Percentiles rank a stretch among this genome's conserved stretches.
Evolutionary conservation across 35 echinoderm and acorn worm species (phyloP).

Genomic region (Anneissia japonica): DNA sequence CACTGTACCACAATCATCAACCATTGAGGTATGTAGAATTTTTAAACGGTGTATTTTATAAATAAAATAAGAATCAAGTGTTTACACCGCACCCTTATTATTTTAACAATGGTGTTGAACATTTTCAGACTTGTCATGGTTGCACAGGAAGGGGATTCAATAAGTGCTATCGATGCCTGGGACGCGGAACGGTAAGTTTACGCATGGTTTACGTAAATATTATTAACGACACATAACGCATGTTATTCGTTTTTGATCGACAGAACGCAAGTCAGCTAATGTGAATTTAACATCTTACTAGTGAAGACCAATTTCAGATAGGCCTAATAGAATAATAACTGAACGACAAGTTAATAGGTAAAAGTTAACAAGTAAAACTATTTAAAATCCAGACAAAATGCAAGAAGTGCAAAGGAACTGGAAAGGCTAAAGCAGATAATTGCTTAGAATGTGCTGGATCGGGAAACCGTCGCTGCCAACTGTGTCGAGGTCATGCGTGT

Average conservation of each 20-base stretch:
- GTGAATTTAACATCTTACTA: too few species aligned
- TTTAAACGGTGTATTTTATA: too few species aligned
- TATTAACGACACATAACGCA: too few species aligned
- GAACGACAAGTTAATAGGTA: too few species aligned
- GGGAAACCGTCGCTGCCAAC: slow-evolving; percentile 14
- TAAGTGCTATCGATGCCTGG: slow-evolving; percentile 32
- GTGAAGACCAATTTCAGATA: too few species aligned
- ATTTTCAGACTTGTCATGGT: slow-evolving; percentile 32
- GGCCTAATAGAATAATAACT: too few species aligned
- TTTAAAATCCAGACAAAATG: slow-evolving; percentile 28
- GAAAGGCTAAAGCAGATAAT: neutral
- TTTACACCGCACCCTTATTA: too few species aligned
- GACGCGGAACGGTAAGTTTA: slow-evolving; percentile 22
- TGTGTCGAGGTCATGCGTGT: slow-evolving; percentile 16
- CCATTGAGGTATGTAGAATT: neutral
- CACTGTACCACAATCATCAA: neutral
- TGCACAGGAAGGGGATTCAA: slow-evolving; percentile 39
- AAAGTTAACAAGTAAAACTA: neutral
- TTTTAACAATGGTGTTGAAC: too few species aligned
- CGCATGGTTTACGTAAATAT: too few species aligned
- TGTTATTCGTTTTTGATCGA: too few species aligned
- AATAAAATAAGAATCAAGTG: too few species aligned
- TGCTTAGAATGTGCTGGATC: slow-evolving; percentile 14
- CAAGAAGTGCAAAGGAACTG: slow-evolving; percentile 37
- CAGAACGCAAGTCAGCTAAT: too few species aligned